Evolutionary conservation across 2,113 vertebrate species (phyloP).

Genomic region (Dinomys branickii): DNA sequence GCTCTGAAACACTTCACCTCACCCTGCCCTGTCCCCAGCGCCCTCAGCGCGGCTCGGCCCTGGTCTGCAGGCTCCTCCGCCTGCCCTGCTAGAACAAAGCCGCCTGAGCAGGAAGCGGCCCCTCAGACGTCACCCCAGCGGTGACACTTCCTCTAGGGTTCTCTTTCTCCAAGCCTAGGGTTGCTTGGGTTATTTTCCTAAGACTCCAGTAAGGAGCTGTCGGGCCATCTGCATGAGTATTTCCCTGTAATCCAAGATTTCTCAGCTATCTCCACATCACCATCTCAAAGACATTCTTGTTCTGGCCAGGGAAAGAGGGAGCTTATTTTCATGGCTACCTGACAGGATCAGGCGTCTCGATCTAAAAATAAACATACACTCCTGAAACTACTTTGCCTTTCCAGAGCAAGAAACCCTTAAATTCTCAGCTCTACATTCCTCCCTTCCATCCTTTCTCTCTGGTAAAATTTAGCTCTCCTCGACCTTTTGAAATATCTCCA

Average conservation of each 20-base stretch:
- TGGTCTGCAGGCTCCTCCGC: not conserved
- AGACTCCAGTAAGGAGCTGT: not conserved
- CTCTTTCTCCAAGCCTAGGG: not conserved
- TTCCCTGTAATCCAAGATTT: not conserved
- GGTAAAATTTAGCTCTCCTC: conserved; percentile 3
- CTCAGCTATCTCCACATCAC: not conserved
- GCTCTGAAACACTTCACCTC: not conserved
- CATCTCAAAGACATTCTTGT: not conserved
- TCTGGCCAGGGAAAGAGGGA: not conserved
- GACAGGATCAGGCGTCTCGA: not conserved
- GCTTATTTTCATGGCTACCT: not conserved
- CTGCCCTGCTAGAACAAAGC: not conserved
- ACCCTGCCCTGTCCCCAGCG: too few relatives aligned
- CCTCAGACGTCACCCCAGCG: not conserved
- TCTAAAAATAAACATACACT: not conserved
- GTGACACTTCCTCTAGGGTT: not conserved
- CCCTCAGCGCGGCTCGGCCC: not conserved
- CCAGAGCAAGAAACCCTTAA: conserved; percentile 13
- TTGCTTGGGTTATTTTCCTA: conserved; percentile 17
- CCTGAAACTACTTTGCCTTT: conserved; percentile 6
- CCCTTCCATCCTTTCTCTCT: not conserved
- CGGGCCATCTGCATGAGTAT: not conserved
- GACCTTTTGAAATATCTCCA: not conserved
- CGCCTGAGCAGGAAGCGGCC: not conserved
- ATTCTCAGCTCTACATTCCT: not conserved